Evolutionary conservation across 1,140 invertebrate genomes (phyloP).

Genomic region (Elymnias hypermnestra): DNA sequence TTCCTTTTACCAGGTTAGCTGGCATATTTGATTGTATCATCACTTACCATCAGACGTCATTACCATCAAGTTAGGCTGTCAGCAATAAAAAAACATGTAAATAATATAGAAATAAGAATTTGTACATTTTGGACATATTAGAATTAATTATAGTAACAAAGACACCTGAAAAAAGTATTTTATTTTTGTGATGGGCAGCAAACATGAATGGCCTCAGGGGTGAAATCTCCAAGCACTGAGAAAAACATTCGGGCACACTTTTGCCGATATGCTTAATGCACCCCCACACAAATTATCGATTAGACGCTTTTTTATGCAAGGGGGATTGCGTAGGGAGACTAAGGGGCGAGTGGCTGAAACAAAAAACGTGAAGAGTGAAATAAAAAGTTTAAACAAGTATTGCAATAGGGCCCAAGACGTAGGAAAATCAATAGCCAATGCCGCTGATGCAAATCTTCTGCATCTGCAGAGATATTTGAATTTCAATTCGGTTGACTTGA

Average conservation of each 20-base stretch:
- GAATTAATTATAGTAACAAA: too few relatives aligned
- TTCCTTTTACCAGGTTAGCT: too few relatives aligned
- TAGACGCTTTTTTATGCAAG: conserved; percentile 76
- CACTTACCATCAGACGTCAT: too few relatives aligned
- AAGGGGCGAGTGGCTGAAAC: conserved; percentile 71
- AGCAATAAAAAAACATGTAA: too few relatives aligned
- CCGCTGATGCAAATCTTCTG: conserved; percentile 68
- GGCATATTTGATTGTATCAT: too few relatives aligned
- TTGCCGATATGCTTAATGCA: conserved; percentile 74
- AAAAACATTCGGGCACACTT: conserved; percentile 63
- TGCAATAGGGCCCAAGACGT: conserved; percentile 67
- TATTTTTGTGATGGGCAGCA: conserved; percentile 55
- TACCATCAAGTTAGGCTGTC: too few relatives aligned
- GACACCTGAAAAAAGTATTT: too few relatives aligned
- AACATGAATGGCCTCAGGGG: conserved; percentile 64
- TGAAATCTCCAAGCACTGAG: conserved; percentile 69
- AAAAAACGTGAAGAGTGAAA: conserved; percentile 75
- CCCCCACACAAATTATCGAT: conserved; percentile 76
- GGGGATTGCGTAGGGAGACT: conserved; percentile 54
- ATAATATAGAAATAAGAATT: too few relatives aligned
- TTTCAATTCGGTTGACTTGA: conserved; percentile 61
- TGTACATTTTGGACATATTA: too few relatives aligned
- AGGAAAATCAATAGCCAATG: conserved; percentile 67
- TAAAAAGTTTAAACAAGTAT: conserved; percentile 76
- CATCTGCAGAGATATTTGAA: conserved; percentile 52